Evolutionary conservation across 2,113 vertebrate species (phyloP).

Genomic region (Phylloscopus trochilus): DNA sequence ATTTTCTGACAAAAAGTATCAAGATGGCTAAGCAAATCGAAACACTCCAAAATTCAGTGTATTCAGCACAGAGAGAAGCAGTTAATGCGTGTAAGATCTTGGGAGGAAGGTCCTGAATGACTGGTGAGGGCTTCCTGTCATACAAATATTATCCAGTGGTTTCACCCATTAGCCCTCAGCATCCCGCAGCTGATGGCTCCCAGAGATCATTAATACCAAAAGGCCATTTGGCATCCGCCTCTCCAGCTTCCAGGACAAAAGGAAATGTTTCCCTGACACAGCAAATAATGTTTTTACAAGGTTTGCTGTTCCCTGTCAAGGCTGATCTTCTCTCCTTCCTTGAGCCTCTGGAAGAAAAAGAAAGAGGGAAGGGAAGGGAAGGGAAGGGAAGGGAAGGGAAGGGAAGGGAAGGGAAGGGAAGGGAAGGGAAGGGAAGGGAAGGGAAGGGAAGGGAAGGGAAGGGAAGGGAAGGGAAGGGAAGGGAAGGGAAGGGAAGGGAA

Average conservation of each 20-base stretch:
- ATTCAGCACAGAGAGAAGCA: not conserved
- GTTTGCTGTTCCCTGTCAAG: not conserved
- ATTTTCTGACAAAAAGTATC: not conserved
- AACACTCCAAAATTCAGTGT: not conserved
- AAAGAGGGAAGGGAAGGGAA: not conserved
- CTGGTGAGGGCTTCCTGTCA: not conserved
- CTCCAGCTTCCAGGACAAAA: not conserved
- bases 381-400: not conserved
- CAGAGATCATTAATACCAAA: not conserved
- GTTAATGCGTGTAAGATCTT: accelerated
- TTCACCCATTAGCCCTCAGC: not conserved
- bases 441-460: not conserved
- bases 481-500: not conserved
- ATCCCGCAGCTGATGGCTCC: accelerated
- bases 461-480: not conserved
- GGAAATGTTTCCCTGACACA: not conserved
- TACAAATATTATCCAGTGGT: not conserved
- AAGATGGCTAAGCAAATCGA: not conserved
- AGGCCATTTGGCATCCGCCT: not conserved
- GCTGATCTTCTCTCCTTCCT: not conserved
- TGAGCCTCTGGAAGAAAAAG: not conserved
- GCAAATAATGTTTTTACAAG: not conserved
- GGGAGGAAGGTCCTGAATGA: not conserved
- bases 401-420: not conserved
- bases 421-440: no score